Percentiles rank a stretch among this genome's conserved stretches.
phyloP scores from a whole-genome alignment of 2,888 invertebrate genomes.

The Cremastinae sp. region DNA sequence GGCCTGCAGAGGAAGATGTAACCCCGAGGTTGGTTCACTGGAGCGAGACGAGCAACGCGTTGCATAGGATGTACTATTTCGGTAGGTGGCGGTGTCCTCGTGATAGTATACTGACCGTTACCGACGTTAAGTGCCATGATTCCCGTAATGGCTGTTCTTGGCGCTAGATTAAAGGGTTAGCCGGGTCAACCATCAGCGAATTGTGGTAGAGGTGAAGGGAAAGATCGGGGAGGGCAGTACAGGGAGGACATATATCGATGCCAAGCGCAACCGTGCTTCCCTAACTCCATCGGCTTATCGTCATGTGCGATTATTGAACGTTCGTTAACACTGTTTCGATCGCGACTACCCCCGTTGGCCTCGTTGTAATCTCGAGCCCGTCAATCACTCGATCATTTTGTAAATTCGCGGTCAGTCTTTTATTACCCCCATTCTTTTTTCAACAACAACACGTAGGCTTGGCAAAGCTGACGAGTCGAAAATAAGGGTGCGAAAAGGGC shows the following conservation, averaged over 20 bases:
- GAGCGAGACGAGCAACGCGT: neutral
- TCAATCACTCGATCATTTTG: constrained; percentile 11
- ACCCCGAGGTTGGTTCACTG: constrained; percentile 24
- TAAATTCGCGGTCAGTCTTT: no score
- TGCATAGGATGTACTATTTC: neutral
- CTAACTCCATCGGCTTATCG: constrained; percentile 61
- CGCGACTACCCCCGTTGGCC: no score
- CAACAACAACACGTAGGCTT: no score
- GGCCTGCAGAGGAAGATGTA: constrained; percentile 54
- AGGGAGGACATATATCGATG: neutral
- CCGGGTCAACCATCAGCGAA: constrained; percentile 52
- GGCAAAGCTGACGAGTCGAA: neutral
- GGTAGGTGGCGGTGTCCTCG: constrained; percentile 30
- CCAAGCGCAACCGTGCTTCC: constrained; percentile 34
- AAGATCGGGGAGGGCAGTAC: neutral
- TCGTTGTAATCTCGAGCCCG: no score
- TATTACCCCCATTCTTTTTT: no score
- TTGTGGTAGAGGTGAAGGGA: constrained; percentile 9
- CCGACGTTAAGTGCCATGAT: constrained; percentile 68
- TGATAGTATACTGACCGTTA: constrained; percentile 58
- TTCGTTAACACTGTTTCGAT: neutral
- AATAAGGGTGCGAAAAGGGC: neutral
- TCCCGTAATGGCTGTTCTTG: constrained; percentile 66
- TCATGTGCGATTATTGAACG: constrained; percentile 60
- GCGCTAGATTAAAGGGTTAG: constrained; percentile 64